Conservation (phyloP, 2,888 invertebrate species). For the Notodonta ziczac region DNA sequence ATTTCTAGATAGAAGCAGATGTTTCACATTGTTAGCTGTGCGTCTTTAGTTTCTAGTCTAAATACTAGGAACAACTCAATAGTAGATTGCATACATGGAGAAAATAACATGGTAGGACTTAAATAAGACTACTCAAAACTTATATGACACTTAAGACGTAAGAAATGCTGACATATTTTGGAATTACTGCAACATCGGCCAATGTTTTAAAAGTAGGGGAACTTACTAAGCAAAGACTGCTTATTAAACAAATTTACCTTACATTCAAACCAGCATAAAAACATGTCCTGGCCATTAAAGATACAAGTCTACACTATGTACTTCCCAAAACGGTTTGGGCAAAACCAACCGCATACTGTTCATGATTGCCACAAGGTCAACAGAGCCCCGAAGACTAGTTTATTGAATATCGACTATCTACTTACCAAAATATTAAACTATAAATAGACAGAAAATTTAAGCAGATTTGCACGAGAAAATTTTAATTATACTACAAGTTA, state of each 20-base stretch:
- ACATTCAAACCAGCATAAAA: neutral
- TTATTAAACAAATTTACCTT: neutral
- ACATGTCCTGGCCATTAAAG: neutral
- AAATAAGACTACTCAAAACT: too few species aligned
- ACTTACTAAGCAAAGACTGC: neutral
- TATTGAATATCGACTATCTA: neutral
- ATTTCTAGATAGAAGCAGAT: neutral
- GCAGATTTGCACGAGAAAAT: too few species aligned
- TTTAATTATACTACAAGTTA: too few species aligned
- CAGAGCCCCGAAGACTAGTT: neutral
- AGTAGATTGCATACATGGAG: too few species aligned
- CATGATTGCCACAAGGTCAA: neutral
- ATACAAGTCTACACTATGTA: neutral
- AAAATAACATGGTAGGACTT: too few species aligned
- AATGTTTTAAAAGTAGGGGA: too few species aligned
- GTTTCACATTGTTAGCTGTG: neutral
- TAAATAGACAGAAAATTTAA: too few species aligned
- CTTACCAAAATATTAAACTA: neutral
- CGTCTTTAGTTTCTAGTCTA: too few species aligned
- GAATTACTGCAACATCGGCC: too few species aligned
- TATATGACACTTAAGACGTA: too few species aligned
- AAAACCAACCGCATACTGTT: neutral
- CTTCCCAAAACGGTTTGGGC: neutral
- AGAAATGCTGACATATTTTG: too few species aligned
- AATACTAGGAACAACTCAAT: too few species aligned